Base-by-base conservation (phyloP, 2,888 invertebrate genomes). In the Acleris holmiana region DNA sequence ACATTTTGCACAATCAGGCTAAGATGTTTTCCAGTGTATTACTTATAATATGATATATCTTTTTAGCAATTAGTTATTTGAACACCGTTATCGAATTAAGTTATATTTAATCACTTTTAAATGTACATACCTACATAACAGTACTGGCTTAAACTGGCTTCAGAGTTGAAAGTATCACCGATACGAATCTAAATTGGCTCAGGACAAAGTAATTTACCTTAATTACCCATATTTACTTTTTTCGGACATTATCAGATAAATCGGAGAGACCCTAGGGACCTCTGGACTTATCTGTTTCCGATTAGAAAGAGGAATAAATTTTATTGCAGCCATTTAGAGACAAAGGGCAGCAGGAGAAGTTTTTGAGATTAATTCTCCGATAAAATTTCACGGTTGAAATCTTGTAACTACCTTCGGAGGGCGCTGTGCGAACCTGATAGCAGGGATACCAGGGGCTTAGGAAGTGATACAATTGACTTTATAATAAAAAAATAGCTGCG, bases 351-450 rank as follows among this genome's bases (percentile, higher is more conserved):
- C 71, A 71, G 79, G 78, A 77, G 79, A 87, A 89, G 82, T 89
- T 86, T 85, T 86, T 73, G 79, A 89, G 91, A 91, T 91, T 91
- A 89, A 91, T 91, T 89, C 86, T 82, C 80, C 83, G 91, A 91
- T 91, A 90, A 90, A 90, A 91, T 89, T 91, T 89, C 86, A 86
- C 89, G 88, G 83, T 85, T 83, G 82, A 85, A 83, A 78, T 83
- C 76, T 77, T 83, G 77, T 82, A 82, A 84, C 85, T 85, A 84
- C 84, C 82, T 84, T 80, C 70, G 70, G 77, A 76, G 81, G 82
- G 79, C 78, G 76, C 69, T 70, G 77, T 76, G 75, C 71, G 75
- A 77, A 77, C 81, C 81, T 80, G 83, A 83, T 84, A 86, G 83
- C 80, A 76, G 76, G 68, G 75, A 72, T 64, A 67, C 50, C 69